A percentile compares a stretch with the other conserved stretches of the same genome.
Evolutionary conservation across 2,888 invertebrate genomes (phyloP).

Genomic region (Malthinus flaveolus): DNA sequence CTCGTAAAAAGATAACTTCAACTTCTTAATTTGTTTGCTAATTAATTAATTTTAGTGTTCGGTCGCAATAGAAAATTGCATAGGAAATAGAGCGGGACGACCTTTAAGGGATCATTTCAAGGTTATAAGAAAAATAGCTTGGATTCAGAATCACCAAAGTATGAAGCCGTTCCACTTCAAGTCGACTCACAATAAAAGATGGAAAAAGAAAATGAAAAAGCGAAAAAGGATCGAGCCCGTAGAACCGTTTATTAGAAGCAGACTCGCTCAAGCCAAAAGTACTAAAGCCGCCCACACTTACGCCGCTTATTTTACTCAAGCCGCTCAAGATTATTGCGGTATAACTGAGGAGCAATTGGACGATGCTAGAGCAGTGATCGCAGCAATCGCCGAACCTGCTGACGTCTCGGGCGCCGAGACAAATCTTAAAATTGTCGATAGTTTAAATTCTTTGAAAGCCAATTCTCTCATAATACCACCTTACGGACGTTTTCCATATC

Average conservation of each 20-base stretch:
- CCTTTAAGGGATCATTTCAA: conserved; percentile 51
- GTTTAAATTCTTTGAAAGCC: conserved; percentile 43
- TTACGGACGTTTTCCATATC: conserved; percentile 42
- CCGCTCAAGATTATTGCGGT: background rate
- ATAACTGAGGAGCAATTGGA: background rate
- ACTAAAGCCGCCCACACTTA: background rate
- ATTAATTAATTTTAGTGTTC: conserved; percentile 42
- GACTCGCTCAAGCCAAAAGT: conserved; percentile 7
- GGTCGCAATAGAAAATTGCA: conserved; percentile 51
- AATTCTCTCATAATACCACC: conserved; percentile 44
- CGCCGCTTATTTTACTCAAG: background rate
- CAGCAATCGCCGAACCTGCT: background rate
- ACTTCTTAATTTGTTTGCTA: background rate
- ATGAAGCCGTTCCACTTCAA: conserved; percentile 43
- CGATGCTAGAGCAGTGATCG: background rate
- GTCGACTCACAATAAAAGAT: conserved; percentile 36
- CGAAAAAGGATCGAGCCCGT: conserved; percentile 32
- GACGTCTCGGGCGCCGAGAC: conserved; percentile 1
- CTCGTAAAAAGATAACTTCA: conserved; percentile 39
- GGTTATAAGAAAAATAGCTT: conserved; percentile 50
- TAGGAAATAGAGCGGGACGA: conserved; percentile 49
- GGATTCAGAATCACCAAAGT: conserved; percentile 45
- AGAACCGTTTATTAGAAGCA: conserved; percentile 29
- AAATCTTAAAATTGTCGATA: conserved; percentile 40
- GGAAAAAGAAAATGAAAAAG: conserved; percentile 37